Evolutionary conservation across 1,140 invertebrate species (phyloP).

Genomic region (Drosophila seguyi): DNA sequence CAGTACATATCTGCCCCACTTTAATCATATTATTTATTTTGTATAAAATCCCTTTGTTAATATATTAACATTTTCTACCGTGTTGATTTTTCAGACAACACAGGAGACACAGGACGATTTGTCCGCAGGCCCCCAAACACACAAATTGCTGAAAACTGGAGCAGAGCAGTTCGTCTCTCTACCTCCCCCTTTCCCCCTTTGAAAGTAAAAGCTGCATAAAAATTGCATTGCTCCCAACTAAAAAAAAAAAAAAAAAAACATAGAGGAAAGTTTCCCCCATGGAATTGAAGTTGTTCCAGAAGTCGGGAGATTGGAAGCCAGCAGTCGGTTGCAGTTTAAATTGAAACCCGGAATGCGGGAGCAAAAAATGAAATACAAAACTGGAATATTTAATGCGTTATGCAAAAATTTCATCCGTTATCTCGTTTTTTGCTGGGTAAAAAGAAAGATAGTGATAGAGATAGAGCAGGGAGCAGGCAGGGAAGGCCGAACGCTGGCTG

Average conservation of each 20-base stretch:
- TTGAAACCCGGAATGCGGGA: constrained; percentile 67
- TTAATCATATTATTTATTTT: not conserved
- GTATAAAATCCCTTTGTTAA: not conserved
- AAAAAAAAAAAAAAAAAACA: constrained; percentile 5
- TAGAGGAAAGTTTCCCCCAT: constrained; percentile 23
- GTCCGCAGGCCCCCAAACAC: constrained; percentile 47
- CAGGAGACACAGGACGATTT: constrained; percentile 20
- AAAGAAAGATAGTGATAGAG: constrained; percentile 35
- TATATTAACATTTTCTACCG: constrained; percentile 23
- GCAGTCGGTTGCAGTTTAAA: constrained; percentile 69
- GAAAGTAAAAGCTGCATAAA: constrained; percentile 74
- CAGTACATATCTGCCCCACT: not conserved
- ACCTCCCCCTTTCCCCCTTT: constrained; percentile 16
- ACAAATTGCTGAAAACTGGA: constrained; percentile 77
- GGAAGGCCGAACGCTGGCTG: constrained; percentile 16
- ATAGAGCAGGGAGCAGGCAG: constrained; percentile 1
- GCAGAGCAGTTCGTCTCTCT: constrained; percentile 51
- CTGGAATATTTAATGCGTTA: constrained; percentile 82
- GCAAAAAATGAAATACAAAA: constrained; percentile 66
- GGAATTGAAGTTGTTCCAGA: constrained; percentile 50
- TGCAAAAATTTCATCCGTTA: constrained; percentile 75
- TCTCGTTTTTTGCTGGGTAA: constrained; percentile 21
- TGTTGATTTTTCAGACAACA: constrained; percentile 28
- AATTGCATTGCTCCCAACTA: constrained; percentile 53
- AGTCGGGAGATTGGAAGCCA: constrained; percentile 47